These are phyloP conservation scores for Lophotis ruficrista DNA, from an alignment of 2,113 vertebrate genomes.

Conservation along the genomic window DNA sequence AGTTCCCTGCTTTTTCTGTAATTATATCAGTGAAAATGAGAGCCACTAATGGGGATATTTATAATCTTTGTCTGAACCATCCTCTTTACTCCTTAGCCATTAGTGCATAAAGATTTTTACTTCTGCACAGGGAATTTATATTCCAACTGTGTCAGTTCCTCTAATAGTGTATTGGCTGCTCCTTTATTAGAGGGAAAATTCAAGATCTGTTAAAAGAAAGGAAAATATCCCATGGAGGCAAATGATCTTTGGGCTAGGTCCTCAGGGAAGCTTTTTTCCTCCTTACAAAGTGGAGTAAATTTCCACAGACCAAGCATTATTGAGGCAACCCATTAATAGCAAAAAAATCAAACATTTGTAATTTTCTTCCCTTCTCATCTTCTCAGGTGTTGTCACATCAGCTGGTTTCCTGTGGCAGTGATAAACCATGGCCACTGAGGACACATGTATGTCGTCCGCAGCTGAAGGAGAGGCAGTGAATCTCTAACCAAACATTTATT, in stretches of 20 bases:
- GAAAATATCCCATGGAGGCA: neutral
- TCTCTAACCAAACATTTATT: neutral
- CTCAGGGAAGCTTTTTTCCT: neutral
- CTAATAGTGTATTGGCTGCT: neutral
- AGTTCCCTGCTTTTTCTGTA: neutral
- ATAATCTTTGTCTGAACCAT: neutral
- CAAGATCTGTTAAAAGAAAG: neutral
- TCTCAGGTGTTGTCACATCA: neutral
- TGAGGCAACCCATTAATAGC: neutral
- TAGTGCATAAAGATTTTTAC: neutral
- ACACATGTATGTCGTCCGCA: fast-evolving
- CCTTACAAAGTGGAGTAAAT: neutral
- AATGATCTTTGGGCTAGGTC: neutral
- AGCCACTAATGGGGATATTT: neutral
- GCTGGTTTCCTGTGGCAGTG: neutral
- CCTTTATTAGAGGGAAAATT: neutral
- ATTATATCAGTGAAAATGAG: neutral
- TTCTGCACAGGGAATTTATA: neutral
- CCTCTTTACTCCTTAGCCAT: neutral
- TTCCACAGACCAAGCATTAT: neutral
- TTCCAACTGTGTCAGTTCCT: neutral
- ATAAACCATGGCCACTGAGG: neutral
- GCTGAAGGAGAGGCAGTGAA: fast-evolving
- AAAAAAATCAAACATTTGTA: neutral
- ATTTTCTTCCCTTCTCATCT: neutral